These are phyloP conservation scores for Tyrannus savana DNA, from an alignment of 2,113 vertebrate species.

Conservation along the genomic window DNA sequence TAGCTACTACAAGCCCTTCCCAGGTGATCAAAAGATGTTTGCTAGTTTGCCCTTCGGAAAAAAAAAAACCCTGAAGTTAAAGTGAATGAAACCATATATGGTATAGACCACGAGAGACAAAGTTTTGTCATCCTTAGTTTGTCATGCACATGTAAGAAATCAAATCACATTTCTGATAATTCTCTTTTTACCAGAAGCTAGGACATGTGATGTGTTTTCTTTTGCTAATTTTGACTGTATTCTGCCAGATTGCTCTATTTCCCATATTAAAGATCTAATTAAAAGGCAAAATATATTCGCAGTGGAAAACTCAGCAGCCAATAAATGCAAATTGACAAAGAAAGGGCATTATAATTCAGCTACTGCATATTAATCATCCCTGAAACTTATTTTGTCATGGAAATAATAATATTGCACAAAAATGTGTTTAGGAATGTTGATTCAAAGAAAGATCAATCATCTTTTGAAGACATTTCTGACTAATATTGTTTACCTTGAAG, in stretches of 20 bases:
- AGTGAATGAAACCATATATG: neutral
- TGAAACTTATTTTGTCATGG: neutral
- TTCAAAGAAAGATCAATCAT: neutral
- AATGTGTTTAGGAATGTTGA: neutral
- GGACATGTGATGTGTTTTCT: neutral
- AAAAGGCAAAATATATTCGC: neutral
- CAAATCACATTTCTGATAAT: neutral
- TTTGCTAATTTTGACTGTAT: neutral
- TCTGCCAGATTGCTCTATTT: neutral
- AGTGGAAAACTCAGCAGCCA: neutral
- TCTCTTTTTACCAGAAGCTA: neutral
- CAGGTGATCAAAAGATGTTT: neutral
- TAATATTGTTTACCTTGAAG: neutral
- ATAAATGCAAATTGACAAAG: neutral
- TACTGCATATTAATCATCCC: neutral
- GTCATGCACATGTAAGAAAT: neutral
- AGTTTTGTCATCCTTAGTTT: neutral
- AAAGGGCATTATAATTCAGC: neutral
- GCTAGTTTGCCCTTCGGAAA: neutral
- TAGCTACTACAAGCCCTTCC: neutral
- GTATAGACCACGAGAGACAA: neutral
- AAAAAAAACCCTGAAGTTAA: neutral
- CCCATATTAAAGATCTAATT: constrained; percentile 2
- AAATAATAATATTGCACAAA: neutral
- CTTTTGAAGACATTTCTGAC: neutral